Conservation (phyloP, 2,113 vertebrate species). For the Sinocyclocheilus maitianheensis region DNA sequence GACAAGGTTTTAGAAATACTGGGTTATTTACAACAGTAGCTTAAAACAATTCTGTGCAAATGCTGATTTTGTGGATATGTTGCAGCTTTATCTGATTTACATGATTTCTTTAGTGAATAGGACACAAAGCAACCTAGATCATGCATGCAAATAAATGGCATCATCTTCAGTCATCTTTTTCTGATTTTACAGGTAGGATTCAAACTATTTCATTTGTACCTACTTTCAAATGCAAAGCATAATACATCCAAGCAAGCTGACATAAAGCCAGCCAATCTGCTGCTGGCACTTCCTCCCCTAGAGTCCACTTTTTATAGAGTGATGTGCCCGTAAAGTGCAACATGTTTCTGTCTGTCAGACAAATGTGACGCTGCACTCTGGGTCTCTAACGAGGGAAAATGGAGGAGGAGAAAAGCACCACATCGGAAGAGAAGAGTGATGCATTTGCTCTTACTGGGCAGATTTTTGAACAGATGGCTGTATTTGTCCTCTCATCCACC, state of each 20-base stretch:
- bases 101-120: neutral
- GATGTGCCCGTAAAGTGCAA: constrained; percentile 12
- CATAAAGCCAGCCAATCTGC: constrained; percentile 17
- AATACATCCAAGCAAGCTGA: constrained; percentile 16
- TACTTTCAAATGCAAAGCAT: neutral
- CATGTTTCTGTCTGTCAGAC: constrained; percentile 32
- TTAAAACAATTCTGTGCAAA: neutral
- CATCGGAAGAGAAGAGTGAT: constrained; percentile 4
- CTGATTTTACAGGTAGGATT: neutral
- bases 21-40: neutral
- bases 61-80: neutral
- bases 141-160: neutral
- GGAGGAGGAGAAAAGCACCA: constrained; percentile 8
- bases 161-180: neutral
- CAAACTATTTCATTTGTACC: neutral
- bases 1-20: constrained; percentile 12
- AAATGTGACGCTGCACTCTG: constrained; percentile 26
- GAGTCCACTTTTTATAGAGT: constrained; percentile 28
- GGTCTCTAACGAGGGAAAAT: constrained; percentile 23
- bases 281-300: neutral
- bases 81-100: neutral
- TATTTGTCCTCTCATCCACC: constrained; percentile 43
- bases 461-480: constrained; percentile 40
- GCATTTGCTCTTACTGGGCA: constrained; percentile 28
- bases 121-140: neutral